Percentiles rank a stretch among this genome's conserved stretches.
Conservation (phyloP, 2,888 invertebrate genomes). For the Antitype chi region DNA sequence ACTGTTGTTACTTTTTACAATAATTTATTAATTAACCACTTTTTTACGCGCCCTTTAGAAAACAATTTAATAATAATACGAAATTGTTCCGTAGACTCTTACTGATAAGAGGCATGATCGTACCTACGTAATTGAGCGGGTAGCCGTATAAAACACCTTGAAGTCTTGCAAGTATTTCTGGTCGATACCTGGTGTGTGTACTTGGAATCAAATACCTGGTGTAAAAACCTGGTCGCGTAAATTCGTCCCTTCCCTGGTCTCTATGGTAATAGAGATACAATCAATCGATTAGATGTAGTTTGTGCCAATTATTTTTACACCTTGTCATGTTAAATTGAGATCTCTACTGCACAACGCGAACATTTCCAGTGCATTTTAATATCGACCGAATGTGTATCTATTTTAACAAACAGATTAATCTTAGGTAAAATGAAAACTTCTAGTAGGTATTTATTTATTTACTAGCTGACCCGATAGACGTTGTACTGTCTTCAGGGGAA, state of each 20-base stretch:
- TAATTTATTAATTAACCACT: conserved; percentile 20
- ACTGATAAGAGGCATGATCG: too few species aligned
- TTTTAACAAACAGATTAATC: not conserved
- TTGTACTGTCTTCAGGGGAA: too few species aligned
- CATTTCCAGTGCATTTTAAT: not conserved
- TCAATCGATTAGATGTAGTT: conserved; percentile 28
- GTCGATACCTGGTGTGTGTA: too few species aligned
- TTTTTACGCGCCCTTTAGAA: not conserved
- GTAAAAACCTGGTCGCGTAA: too few species aligned
- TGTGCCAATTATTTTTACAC: not conserved
- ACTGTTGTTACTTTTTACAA: conserved; percentile 24
- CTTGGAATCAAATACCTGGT: too few species aligned
- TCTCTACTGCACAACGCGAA: not conserved
- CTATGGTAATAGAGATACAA: conserved; percentile 28
- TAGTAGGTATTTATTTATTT: not conserved
- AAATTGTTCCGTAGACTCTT: too few species aligned
- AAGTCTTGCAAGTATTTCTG: too few species aligned
- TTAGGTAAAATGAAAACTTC: not conserved
- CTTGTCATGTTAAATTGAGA: not conserved
- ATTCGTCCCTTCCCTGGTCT: too few species aligned
- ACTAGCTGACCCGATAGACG: too few species aligned
- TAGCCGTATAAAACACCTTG: too few species aligned
- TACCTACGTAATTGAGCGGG: too few species aligned
- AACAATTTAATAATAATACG: conserved; percentile 9
- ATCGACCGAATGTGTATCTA: not conserved